These are phyloP conservation scores for Agrotis segetum DNA, from an alignment of 2,888 invertebrate species.

Conservation along the genomic window DNA sequence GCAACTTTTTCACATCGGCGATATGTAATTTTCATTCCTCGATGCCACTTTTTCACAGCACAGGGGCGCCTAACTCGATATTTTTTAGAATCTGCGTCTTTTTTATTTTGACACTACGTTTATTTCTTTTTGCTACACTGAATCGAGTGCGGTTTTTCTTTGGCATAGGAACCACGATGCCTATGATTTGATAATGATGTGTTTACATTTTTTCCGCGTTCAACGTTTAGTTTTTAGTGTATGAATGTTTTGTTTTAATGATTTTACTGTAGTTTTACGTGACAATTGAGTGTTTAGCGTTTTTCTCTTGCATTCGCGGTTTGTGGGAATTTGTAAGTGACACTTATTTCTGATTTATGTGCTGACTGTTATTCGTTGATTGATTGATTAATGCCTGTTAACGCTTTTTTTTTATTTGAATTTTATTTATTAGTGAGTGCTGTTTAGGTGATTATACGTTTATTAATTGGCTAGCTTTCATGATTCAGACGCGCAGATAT, in stretches of 20 bases:
- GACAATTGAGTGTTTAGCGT: constrained; percentile 57
- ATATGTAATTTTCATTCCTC: constrained; percentile 83
- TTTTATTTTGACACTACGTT: constrained; percentile 66
- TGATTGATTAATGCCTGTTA: constrained; percentile 37
- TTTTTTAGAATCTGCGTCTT: constrained; percentile 67
- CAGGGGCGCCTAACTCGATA: constrained; percentile 79
- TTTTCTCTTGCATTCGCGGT: constrained; percentile 39
- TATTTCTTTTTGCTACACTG: constrained; percentile 65
- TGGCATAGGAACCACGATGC: constrained; percentile 35
- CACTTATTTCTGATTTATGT: constrained; percentile 31
- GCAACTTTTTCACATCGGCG: constrained; percentile 79
- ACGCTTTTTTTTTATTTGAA: constrained; percentile 10
- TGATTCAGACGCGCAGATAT: constrained; percentile 12
- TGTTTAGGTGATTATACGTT: constrained; percentile 3
- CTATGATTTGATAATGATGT: constrained; percentile 60
- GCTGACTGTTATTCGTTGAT: constrained; percentile 11
- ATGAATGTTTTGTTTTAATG: constrained; percentile 39
- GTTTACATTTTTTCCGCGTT: constrained; percentile 68
- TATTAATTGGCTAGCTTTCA: constrained; percentile 13
- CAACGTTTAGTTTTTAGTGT: constrained; percentile 57
- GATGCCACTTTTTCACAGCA: constrained; percentile 77
- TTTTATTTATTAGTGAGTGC: constrained; percentile 2
- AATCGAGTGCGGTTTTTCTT: constrained; percentile 55
- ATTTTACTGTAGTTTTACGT: constrained; percentile 47
- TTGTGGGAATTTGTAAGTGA: constrained; percentile 54